Evolutionary conservation across 2,888 invertebrate species (phyloP), one percentile per base, ranked within the genome.

Genomic region (Sphaeridia pumilis): DNA sequence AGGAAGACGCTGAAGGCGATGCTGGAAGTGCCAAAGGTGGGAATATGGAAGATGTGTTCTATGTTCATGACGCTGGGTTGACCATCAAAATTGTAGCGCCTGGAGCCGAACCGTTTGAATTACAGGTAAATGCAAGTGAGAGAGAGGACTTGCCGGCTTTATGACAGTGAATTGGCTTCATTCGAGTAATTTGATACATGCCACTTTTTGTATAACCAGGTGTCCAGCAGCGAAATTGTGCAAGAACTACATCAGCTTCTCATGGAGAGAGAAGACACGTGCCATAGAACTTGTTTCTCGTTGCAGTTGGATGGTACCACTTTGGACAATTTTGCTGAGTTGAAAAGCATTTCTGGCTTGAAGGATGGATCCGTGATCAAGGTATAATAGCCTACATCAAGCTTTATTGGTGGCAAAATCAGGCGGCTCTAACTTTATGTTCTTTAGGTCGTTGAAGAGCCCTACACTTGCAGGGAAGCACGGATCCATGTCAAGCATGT

Each of bases 191-290:
- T n/a, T n/a, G n/a, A n/a, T n/a, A n/a, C n/a, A n/a, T n/a, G n/a
- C n/a, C n/a, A n/a, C n/a, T n/a, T n/a, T 38, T 38, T 14, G 4
- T 38, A 5, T 38, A 38, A 17, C 17, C 58, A 86, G 85, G 87
- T 97, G 43, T 93, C 92, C 22, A 92, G 93, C 69, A 92, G 94
- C 86, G 94, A 98, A 71, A 75, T 98, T 61, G 95, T 98, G 1
- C 79, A 84, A 74, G 98, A 98, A 76, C 93, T 98, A 57, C 95
- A 97, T 71, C 97, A 98, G 73, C 77, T 97, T 58, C 74, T 98
- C 46, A 94, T 97, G 89, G 98, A 98, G 70, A 80, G 95, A 25
- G 98, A 98, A 72, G 94, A 97, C 69, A 95, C 97, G 0, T 98
- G 97, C 68, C 95, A 97, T 69, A 79, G 97, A 50, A 98, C 98